Percentiles rank a stretch among this genome's conserved stretches.
phyloP scores from a whole-genome alignment of 2,113 vertebrate genomes.

The Hepsetus odoe region DNA sequence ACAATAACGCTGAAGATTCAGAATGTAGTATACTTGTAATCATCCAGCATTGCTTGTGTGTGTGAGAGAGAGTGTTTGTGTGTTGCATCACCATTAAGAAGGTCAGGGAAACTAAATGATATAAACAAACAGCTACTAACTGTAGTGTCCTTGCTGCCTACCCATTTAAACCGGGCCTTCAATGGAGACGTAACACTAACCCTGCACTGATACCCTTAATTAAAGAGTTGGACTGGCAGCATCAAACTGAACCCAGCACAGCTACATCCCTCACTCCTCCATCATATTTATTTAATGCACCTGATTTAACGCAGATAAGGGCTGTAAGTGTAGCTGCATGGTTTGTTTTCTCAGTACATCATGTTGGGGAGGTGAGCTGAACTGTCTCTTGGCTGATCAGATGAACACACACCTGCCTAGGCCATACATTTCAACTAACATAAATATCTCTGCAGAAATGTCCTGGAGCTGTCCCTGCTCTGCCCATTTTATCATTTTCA shows the following conservation, averaged over 20 bases:
- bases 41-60: no score
- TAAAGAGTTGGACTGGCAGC: background rate
- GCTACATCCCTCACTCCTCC: background rate
- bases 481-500: no score
- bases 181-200: no score
- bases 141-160: background rate
- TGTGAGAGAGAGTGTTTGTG: background rate
- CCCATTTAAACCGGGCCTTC: background rate
- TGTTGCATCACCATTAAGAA: background rate
- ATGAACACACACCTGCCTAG: background rate
- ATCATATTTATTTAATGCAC: background rate
- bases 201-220: no score
- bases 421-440: background rate
- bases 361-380: background rate
- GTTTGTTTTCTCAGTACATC: background rate
- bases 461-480: no score
- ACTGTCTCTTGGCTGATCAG: background rate
- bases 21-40: background rate
- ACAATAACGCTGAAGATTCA: background rate
- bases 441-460: background rate
- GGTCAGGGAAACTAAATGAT: background rate
- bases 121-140: slow-evolving; percentile 3
- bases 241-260: no score
- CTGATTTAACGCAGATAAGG: background rate
- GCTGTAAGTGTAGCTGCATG: background rate